Evolutionary conservation across 2,888 invertebrate genomes (phyloP).

Genomic region (Dysmachus trigonus): DNA sequence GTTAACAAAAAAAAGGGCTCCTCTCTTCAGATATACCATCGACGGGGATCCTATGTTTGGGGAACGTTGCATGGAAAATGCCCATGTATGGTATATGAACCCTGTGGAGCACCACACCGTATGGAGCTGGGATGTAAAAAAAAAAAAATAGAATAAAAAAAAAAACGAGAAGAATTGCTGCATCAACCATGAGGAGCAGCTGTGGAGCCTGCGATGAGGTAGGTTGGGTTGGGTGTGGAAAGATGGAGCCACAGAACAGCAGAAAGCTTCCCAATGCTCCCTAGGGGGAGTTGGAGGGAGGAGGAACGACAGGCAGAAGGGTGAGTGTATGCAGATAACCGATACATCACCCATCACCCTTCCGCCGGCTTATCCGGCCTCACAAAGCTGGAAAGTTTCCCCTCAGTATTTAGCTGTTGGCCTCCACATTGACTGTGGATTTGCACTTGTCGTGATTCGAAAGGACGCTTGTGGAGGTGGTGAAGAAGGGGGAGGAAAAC

Average conservation of each 20-base stretch:
- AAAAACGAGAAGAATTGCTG: slow-evolving; percentile 22
- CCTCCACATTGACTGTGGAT: slow-evolving; percentile 14
- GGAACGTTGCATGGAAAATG: neutral
- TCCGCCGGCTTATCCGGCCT: neutral
- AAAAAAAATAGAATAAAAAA: neutral
- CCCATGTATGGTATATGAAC: neutral
- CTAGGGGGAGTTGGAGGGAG: neutral
- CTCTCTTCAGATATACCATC: neutral
- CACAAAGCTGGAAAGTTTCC: slow-evolving; percentile 15
- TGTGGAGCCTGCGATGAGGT: neutral
- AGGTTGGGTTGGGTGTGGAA: neutral
- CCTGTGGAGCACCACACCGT: neutral
- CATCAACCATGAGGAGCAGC: slow-evolving; percentile 6
- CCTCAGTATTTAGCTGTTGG: slow-evolving; percentile 32
- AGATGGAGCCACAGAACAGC: neutral
- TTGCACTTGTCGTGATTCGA: slow-evolving; percentile 1
- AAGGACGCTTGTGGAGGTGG: no score
- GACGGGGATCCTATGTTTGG: neutral
- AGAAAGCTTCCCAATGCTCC: neutral
- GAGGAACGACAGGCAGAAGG: no score
- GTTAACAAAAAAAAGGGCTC: neutral
- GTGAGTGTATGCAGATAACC: slow-evolving; percentile 19
- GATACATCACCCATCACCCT: neutral
- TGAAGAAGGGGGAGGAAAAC: neutral
- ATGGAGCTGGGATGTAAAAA: neutral